These are phyloP conservation scores for Rhynchomys soricoides DNA, from an alignment of 2,113 vertebrate species.

Conservation along the genomic window DNA sequence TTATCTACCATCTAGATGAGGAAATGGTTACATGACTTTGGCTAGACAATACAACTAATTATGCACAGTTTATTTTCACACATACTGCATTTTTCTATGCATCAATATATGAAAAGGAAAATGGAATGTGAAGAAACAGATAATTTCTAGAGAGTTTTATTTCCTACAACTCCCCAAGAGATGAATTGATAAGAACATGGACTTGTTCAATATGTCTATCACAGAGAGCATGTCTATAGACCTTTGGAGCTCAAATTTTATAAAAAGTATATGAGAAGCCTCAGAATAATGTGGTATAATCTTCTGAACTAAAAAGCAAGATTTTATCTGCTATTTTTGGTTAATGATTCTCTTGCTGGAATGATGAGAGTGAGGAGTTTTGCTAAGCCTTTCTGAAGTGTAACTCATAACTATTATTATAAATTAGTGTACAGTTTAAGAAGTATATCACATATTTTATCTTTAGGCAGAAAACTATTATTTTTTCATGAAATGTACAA, in stretches of 20 bases:
- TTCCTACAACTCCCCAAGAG: background rate
- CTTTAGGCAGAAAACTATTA: background rate
- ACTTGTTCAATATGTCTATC: background rate
- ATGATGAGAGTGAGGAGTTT: background rate
- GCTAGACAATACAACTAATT: background rate
- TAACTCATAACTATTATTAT: background rate
- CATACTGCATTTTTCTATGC: background rate
- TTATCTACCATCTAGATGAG: background rate
- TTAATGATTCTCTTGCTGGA: background rate
- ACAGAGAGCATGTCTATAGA: background rate
- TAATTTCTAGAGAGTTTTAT: background rate
- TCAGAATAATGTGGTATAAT: background rate
- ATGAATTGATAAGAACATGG: background rate
- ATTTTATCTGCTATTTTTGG: background rate
- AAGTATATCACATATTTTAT: background rate
- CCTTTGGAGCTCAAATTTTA: background rate
- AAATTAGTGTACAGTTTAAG: background rate
- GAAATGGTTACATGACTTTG: background rate
- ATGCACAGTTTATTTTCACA: background rate
- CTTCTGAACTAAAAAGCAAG: background rate
- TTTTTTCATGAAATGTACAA: background rate
- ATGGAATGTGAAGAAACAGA: background rate
- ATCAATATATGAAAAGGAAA: background rate
- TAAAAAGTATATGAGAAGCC: background rate
- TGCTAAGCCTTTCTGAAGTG: background rate